Evolutionary conservation across 2,888 invertebrate species (phyloP).

Genomic region (Harmothoe impar): DNA sequence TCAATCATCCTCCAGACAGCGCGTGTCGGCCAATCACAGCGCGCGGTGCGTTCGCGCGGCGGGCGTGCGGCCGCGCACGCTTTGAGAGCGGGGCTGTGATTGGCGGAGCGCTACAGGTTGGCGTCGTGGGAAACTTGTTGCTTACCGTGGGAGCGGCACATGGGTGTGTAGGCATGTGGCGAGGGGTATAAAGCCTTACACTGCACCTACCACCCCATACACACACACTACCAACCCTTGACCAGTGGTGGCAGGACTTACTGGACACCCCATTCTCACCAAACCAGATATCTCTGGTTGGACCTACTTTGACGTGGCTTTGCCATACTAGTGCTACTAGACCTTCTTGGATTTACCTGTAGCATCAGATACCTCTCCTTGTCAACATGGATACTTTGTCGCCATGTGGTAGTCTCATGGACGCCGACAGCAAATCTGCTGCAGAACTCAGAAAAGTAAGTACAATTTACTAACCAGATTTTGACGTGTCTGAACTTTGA

Average conservation of each 20-base stretch:
- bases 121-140: slow-evolving; percentile 57
- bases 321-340: not conserved
- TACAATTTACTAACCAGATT: not conserved
- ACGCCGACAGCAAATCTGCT: not conserved
- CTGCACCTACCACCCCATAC: not conserved
- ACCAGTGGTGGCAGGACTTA: not conserved
- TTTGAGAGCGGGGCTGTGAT: slow-evolving; percentile 7
- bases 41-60: not conserved
- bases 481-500: no score
- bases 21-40: slow-evolving; percentile 12
- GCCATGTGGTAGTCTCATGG: not conserved
- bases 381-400: slow-evolving; percentile 31
- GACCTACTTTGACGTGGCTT: not conserved
- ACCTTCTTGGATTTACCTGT: not conserved
- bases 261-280: no score
- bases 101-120: slow-evolving; percentile 13
- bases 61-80: not conserved
- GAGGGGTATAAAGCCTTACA: slow-evolving; percentile 32
- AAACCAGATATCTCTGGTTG: no score
- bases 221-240: not conserved
- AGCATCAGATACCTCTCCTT: not conserved
- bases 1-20: not conserved
- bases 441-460: slow-evolving; percentile 16
- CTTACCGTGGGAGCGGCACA: not conserved
- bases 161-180: slow-evolving; percentile 36